Evolutionary conservation across 2,113 vertebrate genomes (phyloP).

Genomic region (Mirounga angustirostris): DNA sequence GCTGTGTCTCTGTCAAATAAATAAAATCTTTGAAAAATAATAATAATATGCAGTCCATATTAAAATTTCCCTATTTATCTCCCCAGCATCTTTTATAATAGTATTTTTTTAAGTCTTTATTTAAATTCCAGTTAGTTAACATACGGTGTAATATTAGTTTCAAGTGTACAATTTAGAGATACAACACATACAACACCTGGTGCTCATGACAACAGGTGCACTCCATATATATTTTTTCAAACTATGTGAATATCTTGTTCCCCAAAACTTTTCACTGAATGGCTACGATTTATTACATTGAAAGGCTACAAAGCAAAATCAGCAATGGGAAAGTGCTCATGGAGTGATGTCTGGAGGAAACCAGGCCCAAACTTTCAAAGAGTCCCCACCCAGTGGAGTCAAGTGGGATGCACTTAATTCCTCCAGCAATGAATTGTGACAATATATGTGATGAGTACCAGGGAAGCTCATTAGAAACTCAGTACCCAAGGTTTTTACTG

Average conservation of each 20-base stretch:
- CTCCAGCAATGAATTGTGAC: not conserved
- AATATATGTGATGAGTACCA: not conserved
- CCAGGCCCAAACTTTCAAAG: not conserved
- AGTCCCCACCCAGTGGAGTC: not conserved
- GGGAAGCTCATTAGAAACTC: not conserved
- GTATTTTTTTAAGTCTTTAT: not conserved
- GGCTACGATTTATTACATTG: not conserved
- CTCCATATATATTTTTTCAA: not conserved
- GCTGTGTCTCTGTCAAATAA: too few species aligned
- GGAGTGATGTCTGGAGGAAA: not conserved
- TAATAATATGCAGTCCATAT: not conserved
- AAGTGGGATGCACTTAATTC: not conserved
- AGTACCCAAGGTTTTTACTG: not conserved
- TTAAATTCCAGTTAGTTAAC: not conserved
- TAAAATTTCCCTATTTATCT: not conserved
- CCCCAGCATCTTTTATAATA: not conserved
- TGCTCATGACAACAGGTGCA: not conserved
- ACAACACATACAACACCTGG: not conserved
- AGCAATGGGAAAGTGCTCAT: not conserved
- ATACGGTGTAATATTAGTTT: not conserved
- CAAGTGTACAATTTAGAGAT: not conserved
- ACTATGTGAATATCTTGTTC: not conserved
- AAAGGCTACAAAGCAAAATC: not conserved
- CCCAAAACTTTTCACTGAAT: not conserved
- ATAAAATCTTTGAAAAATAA: too few species aligned